Evolutionary conservation across 2,888 invertebrate species (phyloP), one percentile per base, ranked within the genome.

Genomic region (Apantesis nais): DNA sequence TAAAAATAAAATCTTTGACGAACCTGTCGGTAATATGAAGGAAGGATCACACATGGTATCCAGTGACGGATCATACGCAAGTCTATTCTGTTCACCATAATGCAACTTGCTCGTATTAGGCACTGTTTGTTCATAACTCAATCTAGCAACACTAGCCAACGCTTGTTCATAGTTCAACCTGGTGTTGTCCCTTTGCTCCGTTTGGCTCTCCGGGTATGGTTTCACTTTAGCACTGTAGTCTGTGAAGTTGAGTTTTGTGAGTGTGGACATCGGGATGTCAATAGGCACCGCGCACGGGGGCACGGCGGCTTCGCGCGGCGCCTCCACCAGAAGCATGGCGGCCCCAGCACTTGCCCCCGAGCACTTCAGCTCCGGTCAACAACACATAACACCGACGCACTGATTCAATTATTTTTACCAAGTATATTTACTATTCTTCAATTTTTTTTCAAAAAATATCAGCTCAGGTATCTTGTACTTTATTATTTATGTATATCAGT

Each of bases 241-340:
- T 85, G 94, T 87, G 85, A 94, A 94, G 85, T 92, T 92, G 55
- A 94, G 89, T 77, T 94, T 94, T 41, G 94, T 91, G 71, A 93
- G 88, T 62, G 93, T 86, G 81, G 94, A 94, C 95, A 94, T 94
- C 76, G 93, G 92, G 80, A 90, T 82, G 89, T 93, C 93, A 65
- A 93, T 83, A 79, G 92, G 92, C 86, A 90, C 91, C 89, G 90
- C 90, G 89, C 92, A 92, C 89, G 93, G 92, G 78, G 93, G 93
- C 91, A 97, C 97, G 93, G 97, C 97, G 89, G 97, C 96, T 95
- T 97, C 97, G 90, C 96, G 96, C 86, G 96, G 96, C 87, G 97
- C 94, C 96, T 97, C 97, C 93, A 97, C 97, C 89, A 97, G 96
- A 92, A 97, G 97, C 97, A 97, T 97, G 92, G 96, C 96, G 93